Evolutionary conservation across 2,113 vertebrate genomes (phyloP), one percentile per base, ranked within the genome.

Genomic region (Nothocercus nigrocapillus): DNA sequence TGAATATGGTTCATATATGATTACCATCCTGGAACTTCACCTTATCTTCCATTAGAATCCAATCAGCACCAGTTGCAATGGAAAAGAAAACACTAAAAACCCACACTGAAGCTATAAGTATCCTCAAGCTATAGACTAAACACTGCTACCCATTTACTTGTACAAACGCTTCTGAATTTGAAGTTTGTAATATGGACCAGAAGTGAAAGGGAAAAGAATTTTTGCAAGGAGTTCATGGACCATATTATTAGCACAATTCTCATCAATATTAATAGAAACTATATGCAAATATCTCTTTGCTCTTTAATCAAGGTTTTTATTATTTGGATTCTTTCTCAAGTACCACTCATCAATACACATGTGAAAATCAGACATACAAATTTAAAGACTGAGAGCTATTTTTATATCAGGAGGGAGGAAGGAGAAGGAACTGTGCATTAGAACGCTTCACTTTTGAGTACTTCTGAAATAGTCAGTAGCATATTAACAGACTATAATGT

Each of bases 1-100:
- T 86, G 47, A 89, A 89, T 56, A 28, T 77, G 80, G 93, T 77
- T 94, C 87, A 83, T 89, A 53, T 25, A 80, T 32, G 27, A 89
- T 92, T 68, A 72, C 36, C 30, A 85, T 14, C 3, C 1, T 30
- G 36, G n/a, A 93, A 75, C 24, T 36, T 59, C 22, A 81, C 30
- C 73, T 27, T 67, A 75, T 34, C 82, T 76, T 85, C 62, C 58
- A 89, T 38, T 56, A 82, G 70, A 89, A 64, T 81, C 75, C 51
- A 90, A 87, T 67, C 69, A 84, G 64, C n/a, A 78, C 8, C 45
- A 82, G 6, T 90, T 64, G 36, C 28, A 75, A 76, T 20, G 74
- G 51, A 67, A 80, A 89, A 85, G 30, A 56, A 63, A 38, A 72
- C 69, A 53, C 28, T 2, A 49, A 62, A 54, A 1, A 3, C 40